phyloP scores from a whole-genome alignment of 1,140 invertebrate species.

The Megalonaias nervosa region DNA sequence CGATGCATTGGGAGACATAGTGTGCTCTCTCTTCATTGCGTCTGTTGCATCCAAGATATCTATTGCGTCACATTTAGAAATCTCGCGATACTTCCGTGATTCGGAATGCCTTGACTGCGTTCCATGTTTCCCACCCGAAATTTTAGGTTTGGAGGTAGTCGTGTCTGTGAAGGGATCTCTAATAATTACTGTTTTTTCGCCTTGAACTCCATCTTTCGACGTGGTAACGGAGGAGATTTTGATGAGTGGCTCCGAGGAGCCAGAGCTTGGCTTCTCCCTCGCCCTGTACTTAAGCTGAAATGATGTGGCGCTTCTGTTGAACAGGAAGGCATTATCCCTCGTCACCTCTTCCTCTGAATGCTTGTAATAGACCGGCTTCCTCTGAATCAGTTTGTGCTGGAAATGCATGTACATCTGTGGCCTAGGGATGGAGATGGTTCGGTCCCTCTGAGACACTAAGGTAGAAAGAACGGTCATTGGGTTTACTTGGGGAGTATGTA shows the following conservation, averaged over 20 bases:
- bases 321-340: not conserved
- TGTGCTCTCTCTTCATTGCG: not conserved
- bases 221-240: not conserved
- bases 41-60: slow-evolving; percentile 14
- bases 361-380: slow-evolving; percentile 35
- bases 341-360: slow-evolving; percentile 31
- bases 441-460: slow-evolving; percentile 15
- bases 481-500: not conserved
- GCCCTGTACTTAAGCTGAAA: slow-evolving; percentile 7
- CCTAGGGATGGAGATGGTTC: slow-evolving; percentile 21
- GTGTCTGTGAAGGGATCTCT: not conserved
- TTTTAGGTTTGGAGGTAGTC: not conserved
- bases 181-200: not conserved
- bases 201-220: not conserved
- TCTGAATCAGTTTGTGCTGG: slow-evolving; percentile 21
- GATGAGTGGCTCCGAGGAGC: not conserved
- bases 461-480: slow-evolving; percentile 6
- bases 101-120: slow-evolving; percentile 3
- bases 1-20: not conserved
- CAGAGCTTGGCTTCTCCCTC: not conserved
- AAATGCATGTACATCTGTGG: slow-evolving; percentile 14
- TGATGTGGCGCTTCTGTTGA: not conserved
- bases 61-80: slow-evolving; percentile 26
- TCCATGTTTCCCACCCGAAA: slow-evolving; percentile 1
- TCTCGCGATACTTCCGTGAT: slow-evolving; percentile 1